Conservation (phyloP, 1,140 invertebrate species). For the Microvelia longipes region DNA sequence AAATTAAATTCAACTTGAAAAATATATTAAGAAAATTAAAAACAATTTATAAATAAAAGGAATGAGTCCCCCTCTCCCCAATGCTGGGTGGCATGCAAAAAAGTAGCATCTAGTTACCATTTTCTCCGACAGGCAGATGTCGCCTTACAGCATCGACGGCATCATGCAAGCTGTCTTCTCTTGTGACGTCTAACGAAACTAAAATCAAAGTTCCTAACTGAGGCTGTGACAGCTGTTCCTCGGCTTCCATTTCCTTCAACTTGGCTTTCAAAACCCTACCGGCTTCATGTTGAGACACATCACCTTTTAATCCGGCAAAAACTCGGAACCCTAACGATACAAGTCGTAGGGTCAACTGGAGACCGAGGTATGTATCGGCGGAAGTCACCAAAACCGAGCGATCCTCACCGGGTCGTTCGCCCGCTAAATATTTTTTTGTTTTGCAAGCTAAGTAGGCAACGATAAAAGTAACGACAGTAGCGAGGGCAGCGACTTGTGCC, state of each 20-base stretch:
- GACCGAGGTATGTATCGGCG: slow-evolving; percentile 53
- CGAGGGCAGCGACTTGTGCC: slow-evolving; percentile 56
- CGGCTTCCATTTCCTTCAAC: slow-evolving; percentile 33
- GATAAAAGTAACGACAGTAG: slow-evolving; percentile 58
- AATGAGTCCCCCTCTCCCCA: too few relatives aligned
- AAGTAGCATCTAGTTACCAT: too few relatives aligned
- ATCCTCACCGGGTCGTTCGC: slow-evolving; percentile 15
- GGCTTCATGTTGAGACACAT: slow-evolving; percentile 28
- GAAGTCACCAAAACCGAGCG: slow-evolving; percentile 52
- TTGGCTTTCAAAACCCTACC: slow-evolving; percentile 43
- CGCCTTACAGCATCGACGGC: slow-evolving; percentile 57
- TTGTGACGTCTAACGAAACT: slow-evolving; percentile 56
- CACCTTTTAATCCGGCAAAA: slow-evolving; percentile 48
- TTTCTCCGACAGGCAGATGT: slow-evolving; percentile 63
- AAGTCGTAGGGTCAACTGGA: slow-evolving; percentile 52
- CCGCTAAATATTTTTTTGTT: slow-evolving; percentile 34
- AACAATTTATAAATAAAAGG: too few relatives aligned
- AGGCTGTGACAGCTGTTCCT: background rate
- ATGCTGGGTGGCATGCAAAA: too few relatives aligned
- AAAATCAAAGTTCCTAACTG: slow-evolving; percentile 32
- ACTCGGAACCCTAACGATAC: slow-evolving; percentile 52
- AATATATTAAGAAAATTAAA: too few relatives aligned
- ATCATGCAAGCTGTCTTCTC: slow-evolving; percentile 60
- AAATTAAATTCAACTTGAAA: too few relatives aligned
- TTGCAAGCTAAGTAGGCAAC: slow-evolving; percentile 56